Conservation (phyloP, 2,888 invertebrate species). For the Oscheius sp. region DNA sequence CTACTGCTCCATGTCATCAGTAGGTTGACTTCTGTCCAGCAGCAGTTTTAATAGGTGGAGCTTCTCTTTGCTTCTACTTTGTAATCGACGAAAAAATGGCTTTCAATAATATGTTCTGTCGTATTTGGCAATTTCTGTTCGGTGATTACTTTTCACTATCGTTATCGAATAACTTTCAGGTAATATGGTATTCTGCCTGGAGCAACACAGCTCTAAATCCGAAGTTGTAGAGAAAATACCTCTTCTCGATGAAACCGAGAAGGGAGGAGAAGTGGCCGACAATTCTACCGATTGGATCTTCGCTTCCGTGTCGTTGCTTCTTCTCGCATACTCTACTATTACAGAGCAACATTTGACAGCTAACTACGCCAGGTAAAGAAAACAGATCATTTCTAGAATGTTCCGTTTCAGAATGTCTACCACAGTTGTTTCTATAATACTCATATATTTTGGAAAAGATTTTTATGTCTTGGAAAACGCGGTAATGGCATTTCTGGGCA, state of each 20-base stretch:
- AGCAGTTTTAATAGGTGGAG: not conserved
- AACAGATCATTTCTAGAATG: no score
- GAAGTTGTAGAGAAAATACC: not conserved
- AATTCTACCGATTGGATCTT: not conserved
- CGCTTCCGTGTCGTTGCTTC: not conserved
- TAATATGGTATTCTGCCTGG: not conserved
- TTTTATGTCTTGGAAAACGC: not conserved
- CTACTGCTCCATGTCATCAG: not conserved
- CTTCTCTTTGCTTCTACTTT: not conserved
- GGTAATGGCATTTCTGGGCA: constrained; percentile 1
- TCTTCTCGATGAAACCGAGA: no score
- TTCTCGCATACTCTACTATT: not conserved
- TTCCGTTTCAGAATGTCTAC: not conserved
- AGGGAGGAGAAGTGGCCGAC: no score
- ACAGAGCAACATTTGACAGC: not conserved
- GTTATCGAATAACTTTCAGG: not conserved
- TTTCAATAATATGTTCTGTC: constrained; percentile 22
- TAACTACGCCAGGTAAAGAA: not conserved
- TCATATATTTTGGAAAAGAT: not conserved
- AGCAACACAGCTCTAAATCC: not conserved
- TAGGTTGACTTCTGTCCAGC: no score
- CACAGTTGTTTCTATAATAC: not conserved
- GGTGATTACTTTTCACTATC: not conserved
- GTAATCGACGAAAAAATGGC: not conserved
- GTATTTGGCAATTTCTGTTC: constrained; percentile 19